phyloP scores from a whole-genome alignment of 2,113 vertebrate genomes.

The Alectura lathami region DNA sequence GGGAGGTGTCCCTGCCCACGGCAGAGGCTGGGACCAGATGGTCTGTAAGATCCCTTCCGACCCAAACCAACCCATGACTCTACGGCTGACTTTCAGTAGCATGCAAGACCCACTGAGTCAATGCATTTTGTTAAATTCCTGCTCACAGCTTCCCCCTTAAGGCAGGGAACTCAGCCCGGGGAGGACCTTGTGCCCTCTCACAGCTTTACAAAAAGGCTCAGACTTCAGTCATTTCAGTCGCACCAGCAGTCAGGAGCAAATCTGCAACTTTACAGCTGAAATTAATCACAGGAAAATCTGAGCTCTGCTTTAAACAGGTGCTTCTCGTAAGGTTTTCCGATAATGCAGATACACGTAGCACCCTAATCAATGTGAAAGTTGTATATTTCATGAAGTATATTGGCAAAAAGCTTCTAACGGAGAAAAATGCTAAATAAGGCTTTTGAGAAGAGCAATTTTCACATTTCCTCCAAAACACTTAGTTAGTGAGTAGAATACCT shows the following conservation, averaged over 20 bases:
- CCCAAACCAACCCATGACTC: background rate
- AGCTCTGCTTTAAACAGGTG: background rate
- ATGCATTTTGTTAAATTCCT: background rate
- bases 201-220: background rate
- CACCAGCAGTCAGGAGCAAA: background rate
- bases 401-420: background rate
- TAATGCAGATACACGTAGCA: background rate
- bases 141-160: background rate
- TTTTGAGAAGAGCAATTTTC: background rate
- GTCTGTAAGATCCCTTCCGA: background rate
- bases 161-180: no score
- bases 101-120: background rate
- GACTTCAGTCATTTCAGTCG: background rate
- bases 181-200: background rate
- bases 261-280: rapidly evolving
- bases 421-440: background rate
- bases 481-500: background rate
- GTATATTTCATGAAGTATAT: background rate
- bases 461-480: background rate
- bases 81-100: background rate
- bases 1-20: background rate
- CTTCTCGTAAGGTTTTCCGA: background rate
- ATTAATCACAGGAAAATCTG: background rate
- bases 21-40: background rate
- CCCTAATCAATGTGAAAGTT: background rate